Conservation (phyloP, 2,888 invertebrate genomes). For the Callosobruchus maculatus region DNA sequence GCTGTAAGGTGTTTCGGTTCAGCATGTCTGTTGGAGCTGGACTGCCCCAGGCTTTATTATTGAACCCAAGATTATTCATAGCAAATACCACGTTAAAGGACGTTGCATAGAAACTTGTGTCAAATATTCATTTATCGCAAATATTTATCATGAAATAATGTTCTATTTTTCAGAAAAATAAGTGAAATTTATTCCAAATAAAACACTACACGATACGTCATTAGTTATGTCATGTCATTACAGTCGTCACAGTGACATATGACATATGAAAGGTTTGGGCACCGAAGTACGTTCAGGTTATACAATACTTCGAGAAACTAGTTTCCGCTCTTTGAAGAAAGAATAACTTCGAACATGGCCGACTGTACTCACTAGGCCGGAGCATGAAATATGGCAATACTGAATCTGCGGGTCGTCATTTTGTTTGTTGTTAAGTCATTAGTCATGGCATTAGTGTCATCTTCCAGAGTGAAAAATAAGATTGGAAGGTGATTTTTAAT, state of each 20-base stretch:
- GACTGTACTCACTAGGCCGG: too few species aligned
- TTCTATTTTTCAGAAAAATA: neutral
- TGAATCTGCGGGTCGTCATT: too few species aligned
- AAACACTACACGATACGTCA: neutral
- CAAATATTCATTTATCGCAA: neutral
- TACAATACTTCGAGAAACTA: neutral
- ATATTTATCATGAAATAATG: neutral
- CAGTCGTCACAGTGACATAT: conserved; percentile 1
- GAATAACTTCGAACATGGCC: too few species aligned
- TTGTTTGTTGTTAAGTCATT: too few species aligned
- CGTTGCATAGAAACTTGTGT: neutral
- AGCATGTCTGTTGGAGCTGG: conserved; percentile 52
- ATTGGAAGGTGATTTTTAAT: too few species aligned
- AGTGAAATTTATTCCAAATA: neutral
- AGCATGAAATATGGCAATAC: too few species aligned
- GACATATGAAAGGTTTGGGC: too few species aligned
- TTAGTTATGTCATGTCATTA: too few species aligned
- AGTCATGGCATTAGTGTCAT: too few species aligned
- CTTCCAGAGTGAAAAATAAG: too few species aligned
- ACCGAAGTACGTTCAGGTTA: too few species aligned
- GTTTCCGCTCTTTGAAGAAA: too few species aligned
- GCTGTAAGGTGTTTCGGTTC: conserved; percentile 59
- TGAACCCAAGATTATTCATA: conserved; percentile 54
- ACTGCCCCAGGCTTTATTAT: conserved; percentile 76
- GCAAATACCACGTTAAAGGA: neutral